Evolutionary conservation across 1,140 invertebrate genomes (phyloP).

Genomic region (Andrena cerasifolii): DNA sequence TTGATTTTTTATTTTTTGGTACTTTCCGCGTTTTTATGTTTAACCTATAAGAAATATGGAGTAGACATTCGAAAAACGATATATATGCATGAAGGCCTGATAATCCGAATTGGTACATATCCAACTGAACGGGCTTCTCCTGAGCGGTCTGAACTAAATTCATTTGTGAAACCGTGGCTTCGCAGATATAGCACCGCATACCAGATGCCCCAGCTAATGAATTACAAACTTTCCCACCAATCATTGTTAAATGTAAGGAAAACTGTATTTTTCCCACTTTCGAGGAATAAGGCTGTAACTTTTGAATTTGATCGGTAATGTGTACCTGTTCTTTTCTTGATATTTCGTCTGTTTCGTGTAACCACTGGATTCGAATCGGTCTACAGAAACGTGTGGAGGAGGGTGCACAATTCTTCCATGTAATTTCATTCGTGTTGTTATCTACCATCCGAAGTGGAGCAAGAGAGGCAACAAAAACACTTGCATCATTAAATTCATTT

Average conservation of each 20-base stretch:
- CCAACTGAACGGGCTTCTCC: not conserved
- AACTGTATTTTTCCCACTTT: not conserved
- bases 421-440: too few relatives aligned
- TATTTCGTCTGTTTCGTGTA: too few relatives aligned
- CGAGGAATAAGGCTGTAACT: not conserved
- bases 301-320: not conserved
- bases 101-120: conserved; percentile 2
- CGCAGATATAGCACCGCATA: conserved; percentile 47
- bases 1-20: not conserved
- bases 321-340: too few relatives aligned
- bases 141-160: not conserved
- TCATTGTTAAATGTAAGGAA: conserved; percentile 40
- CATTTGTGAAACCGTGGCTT: conserved; percentile 14
- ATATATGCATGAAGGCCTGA: conserved; percentile 22
- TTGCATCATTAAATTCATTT: too few relatives aligned
- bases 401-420: too few relatives aligned
- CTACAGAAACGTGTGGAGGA: too few relatives aligned
- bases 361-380: too few relatives aligned
- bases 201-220: conserved; percentile 69
- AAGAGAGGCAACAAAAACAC: too few relatives aligned
- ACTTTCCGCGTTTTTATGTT: not conserved
- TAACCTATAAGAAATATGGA: conserved; percentile 25
- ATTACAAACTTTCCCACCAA: conserved; percentile 75
- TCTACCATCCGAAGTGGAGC: too few relatives aligned
- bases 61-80: conserved; percentile 19